Evolutionary conservation across 2,113 vertebrate genomes (phyloP).

Genomic region (Pollachius pollachius): DNA sequence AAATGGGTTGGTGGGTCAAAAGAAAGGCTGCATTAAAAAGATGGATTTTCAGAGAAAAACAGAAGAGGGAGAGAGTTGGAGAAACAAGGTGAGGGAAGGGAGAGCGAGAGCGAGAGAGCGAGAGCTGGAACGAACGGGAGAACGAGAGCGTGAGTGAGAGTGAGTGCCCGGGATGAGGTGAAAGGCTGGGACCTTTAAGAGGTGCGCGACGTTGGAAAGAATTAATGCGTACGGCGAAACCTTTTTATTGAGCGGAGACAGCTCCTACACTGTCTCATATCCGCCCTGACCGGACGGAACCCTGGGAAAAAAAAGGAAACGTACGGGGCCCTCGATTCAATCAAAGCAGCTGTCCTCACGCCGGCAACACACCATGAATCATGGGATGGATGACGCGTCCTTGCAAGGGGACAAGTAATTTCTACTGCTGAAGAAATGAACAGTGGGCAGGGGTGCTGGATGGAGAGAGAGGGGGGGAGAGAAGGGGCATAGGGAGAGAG

Average conservation of each 20-base stretch:
- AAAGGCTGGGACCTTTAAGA: constrained; percentile 52
- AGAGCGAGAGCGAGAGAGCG: neutral
- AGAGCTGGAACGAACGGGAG: neutral
- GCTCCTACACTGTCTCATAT: too few species aligned
- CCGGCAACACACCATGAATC: constrained; percentile 46
- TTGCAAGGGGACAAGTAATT: constrained; percentile 71
- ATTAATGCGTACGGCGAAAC: too few species aligned
- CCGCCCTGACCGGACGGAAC: too few species aligned
- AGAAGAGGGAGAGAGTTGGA: neutral
- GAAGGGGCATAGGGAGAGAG: neutral
- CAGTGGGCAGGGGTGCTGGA: constrained; percentile 50
- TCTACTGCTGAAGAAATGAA: constrained; percentile 59
- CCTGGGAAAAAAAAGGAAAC: neutral
- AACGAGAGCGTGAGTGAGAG: neutral
- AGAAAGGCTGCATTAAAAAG: constrained; percentile 21
- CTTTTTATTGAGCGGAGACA: too few species aligned
- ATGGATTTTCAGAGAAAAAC: neutral
- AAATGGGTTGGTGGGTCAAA: constrained; percentile 25
- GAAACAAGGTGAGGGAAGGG: neutral
- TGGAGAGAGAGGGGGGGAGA: constrained; percentile 25
- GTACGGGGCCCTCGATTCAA: constrained; percentile 43
- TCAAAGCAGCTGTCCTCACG: constrained; percentile 53
- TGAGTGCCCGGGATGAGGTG: constrained; percentile 9
- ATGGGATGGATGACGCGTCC: constrained; percentile 62
- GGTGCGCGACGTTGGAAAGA: constrained; percentile 8